A percentile compares a stretch with the other conserved stretches of the same genome.
Conservation (phyloP, 2,888 invertebrate genomes). For the Neuroscelio doddi region DNA sequence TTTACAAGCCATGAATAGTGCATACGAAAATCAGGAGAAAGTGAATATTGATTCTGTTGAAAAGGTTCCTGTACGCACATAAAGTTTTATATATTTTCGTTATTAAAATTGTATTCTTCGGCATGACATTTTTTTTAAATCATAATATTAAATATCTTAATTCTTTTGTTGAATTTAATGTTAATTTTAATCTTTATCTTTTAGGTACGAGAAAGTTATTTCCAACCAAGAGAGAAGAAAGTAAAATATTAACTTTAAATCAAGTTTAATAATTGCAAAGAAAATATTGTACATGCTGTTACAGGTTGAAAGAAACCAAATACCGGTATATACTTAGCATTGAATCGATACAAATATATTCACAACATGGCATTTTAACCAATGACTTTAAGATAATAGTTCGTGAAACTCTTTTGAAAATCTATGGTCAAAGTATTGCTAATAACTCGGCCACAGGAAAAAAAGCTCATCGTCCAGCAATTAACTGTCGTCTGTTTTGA, state of each 20-base stretch:
- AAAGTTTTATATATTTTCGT: neutral
- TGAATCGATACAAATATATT: constrained; percentile 1
- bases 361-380: neutral
- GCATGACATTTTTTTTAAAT: neutral
- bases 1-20: constrained; percentile 4
- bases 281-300: neutral
- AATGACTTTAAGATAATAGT: constrained; percentile 6
- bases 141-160: neutral
- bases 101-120: neutral
- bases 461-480: neutral
- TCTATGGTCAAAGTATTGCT: constrained; percentile 7
- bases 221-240: neutral
- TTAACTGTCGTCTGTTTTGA: neutral
- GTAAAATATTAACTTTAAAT: neutral
- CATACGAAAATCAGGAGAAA: constrained; percentile 2
- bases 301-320: constrained; percentile 5
- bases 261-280: neutral
- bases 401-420: constrained; percentile 1
- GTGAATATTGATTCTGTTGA: constrained; percentile 1
- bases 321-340: neutral
- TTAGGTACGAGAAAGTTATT: neutral
- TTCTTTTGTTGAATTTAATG: neutral
- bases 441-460: constrained; percentile 7
- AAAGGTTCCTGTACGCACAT: neutral
- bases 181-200: neutral